Conservation (phyloP, 37 sponge, comb jelly and placozoan genomes). For the Diacarnus erythraeanus region DNA sequence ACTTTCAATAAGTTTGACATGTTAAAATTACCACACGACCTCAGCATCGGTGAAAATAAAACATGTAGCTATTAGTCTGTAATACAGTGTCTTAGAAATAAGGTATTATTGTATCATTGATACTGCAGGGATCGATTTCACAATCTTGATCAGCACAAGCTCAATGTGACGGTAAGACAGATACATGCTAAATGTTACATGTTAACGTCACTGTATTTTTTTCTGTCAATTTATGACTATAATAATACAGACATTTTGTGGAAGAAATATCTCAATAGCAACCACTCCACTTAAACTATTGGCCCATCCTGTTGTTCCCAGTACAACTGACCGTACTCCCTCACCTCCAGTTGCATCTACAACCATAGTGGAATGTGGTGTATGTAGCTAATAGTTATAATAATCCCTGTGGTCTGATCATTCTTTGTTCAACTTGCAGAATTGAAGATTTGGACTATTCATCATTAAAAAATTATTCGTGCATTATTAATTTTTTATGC, state of each 20-base stretch:
- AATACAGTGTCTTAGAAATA: background rate
- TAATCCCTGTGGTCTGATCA: no score
- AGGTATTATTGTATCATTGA: constrained; percentile 3
- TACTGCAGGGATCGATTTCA: constrained; percentile 21
- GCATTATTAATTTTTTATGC: no score
- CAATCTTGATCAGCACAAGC: constrained; percentile 9
- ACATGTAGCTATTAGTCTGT: no score
- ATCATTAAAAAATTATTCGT: no score
- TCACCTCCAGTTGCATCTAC: background rate
- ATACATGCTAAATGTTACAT: background rate
- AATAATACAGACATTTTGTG: constrained; percentile 65
- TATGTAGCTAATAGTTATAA: no score
- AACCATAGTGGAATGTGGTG: no score
- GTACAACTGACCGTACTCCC: background rate
- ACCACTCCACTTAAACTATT: constrained; percentile 74
- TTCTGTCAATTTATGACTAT: background rate
- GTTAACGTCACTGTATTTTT: background rate
- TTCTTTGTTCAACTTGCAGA: no score
- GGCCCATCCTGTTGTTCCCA: constrained; percentile 1
- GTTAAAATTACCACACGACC: no score
- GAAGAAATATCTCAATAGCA: constrained; percentile 69
- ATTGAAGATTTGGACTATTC: no score
- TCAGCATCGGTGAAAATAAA: no score
- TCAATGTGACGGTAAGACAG: constrained; percentile 70
- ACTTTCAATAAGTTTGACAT: no score